Conservation (phyloP, 2,113 vertebrate species). For the Cichladusa arquata region DNA sequence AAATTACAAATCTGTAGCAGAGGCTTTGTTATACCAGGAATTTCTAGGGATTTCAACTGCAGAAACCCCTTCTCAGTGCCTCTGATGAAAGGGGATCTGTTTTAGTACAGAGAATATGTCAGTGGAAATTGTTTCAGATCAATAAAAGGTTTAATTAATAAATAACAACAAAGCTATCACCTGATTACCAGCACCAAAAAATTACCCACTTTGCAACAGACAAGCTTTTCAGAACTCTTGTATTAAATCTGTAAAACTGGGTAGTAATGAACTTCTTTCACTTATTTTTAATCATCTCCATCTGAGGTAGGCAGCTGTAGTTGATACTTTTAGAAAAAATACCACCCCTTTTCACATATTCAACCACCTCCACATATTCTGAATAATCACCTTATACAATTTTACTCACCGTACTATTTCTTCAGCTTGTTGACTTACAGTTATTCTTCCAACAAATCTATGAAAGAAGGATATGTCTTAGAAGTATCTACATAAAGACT, state of each 20-base stretch:
- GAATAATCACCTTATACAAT: background rate
- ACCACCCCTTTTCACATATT: background rate
- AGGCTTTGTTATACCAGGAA: background rate
- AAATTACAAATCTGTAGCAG: background rate
- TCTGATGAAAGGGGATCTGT: background rate
- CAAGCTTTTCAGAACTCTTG: background rate
- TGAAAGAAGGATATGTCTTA: constrained; percentile 32
- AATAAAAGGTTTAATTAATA: background rate
- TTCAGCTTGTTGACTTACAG: constrained; percentile 86
- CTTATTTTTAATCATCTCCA: background rate
- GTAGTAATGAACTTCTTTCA: background rate
- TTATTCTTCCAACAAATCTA: constrained; percentile 95
- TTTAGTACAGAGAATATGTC: accelerated
- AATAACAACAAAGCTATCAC: background rate
- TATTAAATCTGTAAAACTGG: background rate
- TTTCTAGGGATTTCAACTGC: background rate
- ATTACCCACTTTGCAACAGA: accelerated
- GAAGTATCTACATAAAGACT: background rate
- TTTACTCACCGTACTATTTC: constrained; percentile 90
- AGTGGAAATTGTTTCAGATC: background rate
- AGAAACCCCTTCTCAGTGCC: background rate
- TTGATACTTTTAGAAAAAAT: background rate
- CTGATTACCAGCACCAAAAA: background rate
- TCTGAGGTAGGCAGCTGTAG: background rate
- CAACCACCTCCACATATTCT: background rate